Evolutionary conservation across 2,113 vertebrate species (phyloP).

Genomic region (Boulengeromyrus knoepffleri): DNA sequence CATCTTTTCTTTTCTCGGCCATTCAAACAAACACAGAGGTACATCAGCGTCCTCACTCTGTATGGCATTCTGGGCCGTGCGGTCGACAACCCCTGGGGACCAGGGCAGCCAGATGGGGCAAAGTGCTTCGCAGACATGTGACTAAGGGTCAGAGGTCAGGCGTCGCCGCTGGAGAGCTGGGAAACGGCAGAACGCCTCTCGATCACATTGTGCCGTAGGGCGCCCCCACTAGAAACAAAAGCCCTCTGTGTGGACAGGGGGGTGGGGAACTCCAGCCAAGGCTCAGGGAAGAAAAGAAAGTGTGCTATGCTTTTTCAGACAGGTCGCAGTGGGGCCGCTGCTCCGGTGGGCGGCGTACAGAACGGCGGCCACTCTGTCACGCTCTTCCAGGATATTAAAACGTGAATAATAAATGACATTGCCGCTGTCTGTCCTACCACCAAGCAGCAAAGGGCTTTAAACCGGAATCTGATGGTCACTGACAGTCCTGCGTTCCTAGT

Average conservation of each 20-base stretch:
- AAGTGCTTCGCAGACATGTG: neutral
- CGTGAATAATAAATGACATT: neutral
- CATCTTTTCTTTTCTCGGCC: neutral
- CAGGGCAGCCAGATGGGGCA: neutral
- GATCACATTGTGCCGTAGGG: neutral
- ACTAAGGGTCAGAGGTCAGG: neutral
- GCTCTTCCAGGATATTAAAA: neutral
- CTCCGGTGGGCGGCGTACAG: neutral
- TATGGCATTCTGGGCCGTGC: neutral
- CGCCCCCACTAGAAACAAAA: neutral
- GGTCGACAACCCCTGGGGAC: neutral
- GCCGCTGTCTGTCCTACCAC: neutral
- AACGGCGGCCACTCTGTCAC: neutral
- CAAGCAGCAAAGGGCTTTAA: neutral
- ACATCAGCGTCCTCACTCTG: neutral
- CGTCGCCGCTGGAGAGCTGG: neutral
- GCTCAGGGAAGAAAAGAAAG: neutral
- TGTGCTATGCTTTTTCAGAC: neutral
- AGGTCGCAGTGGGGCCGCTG: neutral
- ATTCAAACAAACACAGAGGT: neutral
- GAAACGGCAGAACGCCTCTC: neutral
- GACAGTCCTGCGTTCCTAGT: neutral
- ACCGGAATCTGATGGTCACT: neutral
- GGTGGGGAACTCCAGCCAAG: neutral
- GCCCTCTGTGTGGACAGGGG: neutral